Percentiles rank a stretch among this genome's conserved stretches.
phyloP scores from a whole-genome alignment of 2,888 invertebrate species.

The Diarsia brunnea region DNA sequence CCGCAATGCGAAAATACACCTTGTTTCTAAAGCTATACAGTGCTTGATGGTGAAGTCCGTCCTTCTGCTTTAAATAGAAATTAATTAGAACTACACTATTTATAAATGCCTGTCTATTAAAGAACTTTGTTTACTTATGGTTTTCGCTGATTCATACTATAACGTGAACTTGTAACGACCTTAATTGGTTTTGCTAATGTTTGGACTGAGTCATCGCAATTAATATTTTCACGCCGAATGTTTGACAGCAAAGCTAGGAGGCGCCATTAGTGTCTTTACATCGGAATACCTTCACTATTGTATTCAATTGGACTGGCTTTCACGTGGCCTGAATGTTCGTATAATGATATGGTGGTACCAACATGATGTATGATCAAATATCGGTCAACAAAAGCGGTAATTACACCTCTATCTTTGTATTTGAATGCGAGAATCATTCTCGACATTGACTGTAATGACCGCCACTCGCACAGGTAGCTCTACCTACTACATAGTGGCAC shows the following conservation, averaged over 20 bases:
- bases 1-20: conserved; percentile 39
- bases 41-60: not conserved
- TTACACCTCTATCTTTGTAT: conserved; percentile 40
- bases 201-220: conserved; percentile 44
- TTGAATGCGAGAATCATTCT: conserved; percentile 17
- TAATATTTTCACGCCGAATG: conserved; percentile 35
- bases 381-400: conserved; percentile 46
- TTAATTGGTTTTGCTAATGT: conserved; percentile 49
- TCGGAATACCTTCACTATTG: conserved; percentile 60
- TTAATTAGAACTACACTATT: conserved; percentile 41
- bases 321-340: conserved; percentile 66
- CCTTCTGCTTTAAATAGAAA: conserved; percentile 41
- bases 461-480: conserved; percentile 6
- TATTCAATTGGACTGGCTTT: conserved; percentile 70
- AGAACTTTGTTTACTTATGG: conserved; percentile 46
- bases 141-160: conserved; percentile 47
- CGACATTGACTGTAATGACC: conserved; percentile 26
- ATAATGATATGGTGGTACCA: conserved; percentile 63
- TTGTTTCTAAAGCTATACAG: not conserved
- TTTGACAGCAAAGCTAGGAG: conserved; percentile 30
- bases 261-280: conserved; percentile 23
- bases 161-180: conserved; percentile 27
- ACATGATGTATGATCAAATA: conserved; percentile 58
- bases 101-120: conserved; percentile 34
- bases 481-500: not conserved